Evolutionary conservation across 2,888 invertebrate species (phyloP).

Genomic region (Trachelus tabidus): DNA sequence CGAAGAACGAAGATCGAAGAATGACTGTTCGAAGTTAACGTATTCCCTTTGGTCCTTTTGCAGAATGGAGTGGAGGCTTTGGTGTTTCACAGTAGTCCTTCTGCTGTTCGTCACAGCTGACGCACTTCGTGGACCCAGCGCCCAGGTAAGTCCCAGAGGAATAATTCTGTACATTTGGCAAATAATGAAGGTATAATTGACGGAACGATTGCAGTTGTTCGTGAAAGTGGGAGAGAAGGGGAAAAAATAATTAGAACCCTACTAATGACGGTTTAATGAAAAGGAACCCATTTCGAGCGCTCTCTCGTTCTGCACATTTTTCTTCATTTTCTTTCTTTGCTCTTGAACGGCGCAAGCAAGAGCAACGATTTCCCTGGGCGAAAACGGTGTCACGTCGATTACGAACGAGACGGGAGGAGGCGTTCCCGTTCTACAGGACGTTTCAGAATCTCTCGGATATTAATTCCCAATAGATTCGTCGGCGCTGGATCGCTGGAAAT

Average conservation of each 20-base stretch:
- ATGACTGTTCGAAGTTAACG: no score
- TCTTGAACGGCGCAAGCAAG: background rate
- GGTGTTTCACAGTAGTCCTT: conserved; percentile 38
- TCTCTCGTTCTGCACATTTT: background rate
- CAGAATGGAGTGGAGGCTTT: conserved; percentile 53
- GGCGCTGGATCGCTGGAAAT: background rate
- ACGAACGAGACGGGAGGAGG: conserved; percentile 33
- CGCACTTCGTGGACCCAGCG: conserved; percentile 44
- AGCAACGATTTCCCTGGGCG: background rate
- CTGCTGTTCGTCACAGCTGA: conserved; percentile 45
- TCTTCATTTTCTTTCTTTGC: background rate
- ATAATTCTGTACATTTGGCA: no score
- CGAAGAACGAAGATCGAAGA: no score
- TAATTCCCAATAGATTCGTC: background rate
- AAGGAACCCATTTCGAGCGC: background rate
- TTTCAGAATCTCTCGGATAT: background rate
- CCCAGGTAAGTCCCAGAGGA: conserved; percentile 40
- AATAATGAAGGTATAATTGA: no score
- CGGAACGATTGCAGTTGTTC: no score
- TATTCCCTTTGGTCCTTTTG: conserved; percentile 12
- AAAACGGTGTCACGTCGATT: conserved; percentile 1
- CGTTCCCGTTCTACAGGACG: conserved; percentile 19
- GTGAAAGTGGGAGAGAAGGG: no score
- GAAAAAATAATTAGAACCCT: no score
- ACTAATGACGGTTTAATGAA: no score